phyloP scores from a whole-genome alignment of 2,888 invertebrate genomes.

The Netelia fuscicornis region DNA sequence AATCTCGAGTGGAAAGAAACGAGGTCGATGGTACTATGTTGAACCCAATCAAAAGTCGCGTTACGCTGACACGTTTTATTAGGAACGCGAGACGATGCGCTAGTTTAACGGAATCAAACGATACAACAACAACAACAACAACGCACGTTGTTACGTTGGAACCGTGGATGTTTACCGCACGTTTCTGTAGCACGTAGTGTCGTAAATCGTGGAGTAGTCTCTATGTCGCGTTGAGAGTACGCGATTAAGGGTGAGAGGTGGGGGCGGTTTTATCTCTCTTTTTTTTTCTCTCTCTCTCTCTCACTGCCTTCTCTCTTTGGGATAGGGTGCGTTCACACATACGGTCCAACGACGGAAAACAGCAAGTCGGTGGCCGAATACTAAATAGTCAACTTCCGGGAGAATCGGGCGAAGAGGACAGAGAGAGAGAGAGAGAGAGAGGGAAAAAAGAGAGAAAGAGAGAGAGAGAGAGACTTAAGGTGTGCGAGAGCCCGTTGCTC shows the following conservation, averaged over 20 bases:
- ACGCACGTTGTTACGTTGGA: conserved; percentile 15
- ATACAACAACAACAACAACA: conserved; percentile 6
- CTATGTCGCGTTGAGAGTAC: conserved; percentile 28
- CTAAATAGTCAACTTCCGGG: conserved; percentile 71
- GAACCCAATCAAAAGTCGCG: neutral
- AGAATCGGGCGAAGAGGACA: conserved; percentile 45
- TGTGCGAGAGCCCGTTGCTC: conserved; percentile 1
- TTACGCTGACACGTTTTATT: neutral
- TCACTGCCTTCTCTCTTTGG: neutral
- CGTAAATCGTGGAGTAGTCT: conserved; percentile 60
- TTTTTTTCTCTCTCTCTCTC: neutral
- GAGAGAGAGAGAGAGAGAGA: neutral
- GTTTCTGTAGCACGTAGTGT: conserved; percentile 59
- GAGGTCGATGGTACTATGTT: neutral
- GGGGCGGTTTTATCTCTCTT: neutral
- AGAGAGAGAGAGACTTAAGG: neutral
- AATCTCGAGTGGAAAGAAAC: neutral
- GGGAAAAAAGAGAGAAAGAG: neutral
- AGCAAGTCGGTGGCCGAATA: conserved; percentile 68
- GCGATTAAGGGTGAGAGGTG: conserved; percentile 25
- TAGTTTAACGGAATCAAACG: conserved; percentile 15
- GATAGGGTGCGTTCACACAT: conserved; percentile 69
- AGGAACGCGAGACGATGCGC: neutral
- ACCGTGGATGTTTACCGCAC: conserved; percentile 40
- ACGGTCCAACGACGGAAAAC: conserved; percentile 73